phyloP scores from a whole-genome alignment of 2,888 invertebrate species.

The Anthrax anthrax region DNA sequence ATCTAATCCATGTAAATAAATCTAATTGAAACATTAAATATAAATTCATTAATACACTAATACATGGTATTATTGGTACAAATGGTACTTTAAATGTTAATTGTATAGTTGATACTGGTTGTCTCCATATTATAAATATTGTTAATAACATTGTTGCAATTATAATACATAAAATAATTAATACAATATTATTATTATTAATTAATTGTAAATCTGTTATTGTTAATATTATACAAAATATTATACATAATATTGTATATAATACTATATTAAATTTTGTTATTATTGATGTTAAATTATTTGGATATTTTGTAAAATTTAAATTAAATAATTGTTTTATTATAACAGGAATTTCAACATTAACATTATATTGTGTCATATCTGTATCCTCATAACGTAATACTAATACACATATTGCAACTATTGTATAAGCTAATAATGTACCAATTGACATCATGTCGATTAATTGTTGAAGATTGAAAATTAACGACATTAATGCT shows the following conservation, averaged over 20 bases:
- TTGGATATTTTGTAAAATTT: constrained; percentile 53
- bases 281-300: constrained; percentile 45
- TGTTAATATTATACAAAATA: constrained; percentile 24
- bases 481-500: constrained; percentile 76
- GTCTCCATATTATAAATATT: constrained; percentile 48
- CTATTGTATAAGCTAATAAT: constrained; percentile 79
- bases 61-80: constrained; percentile 69
- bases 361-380: constrained; percentile 24
- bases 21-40: constrained; percentile 86
- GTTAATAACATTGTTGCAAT: constrained; percentile 39
- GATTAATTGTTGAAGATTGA: constrained; percentile 78
- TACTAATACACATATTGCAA: constrained; percentile 77
- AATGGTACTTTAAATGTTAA: constrained; percentile 69
- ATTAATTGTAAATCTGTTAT: constrained; percentile 15
- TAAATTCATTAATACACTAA: constrained; percentile 75
- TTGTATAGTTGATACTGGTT: constrained; percentile 46
- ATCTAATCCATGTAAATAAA: constrained; percentile 74
- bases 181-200: constrained; percentile 20
- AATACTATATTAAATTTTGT: constrained; percentile 45
- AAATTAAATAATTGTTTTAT: constrained; percentile 54
- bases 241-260: constrained; percentile 38
- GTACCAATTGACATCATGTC: constrained; percentile 96
- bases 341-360: constrained; percentile 25
- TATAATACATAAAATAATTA: constrained; percentile 36
- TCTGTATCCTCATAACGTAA: constrained; percentile 47